Evolutionary conservation across 2,113 vertebrate genomes (phyloP), one percentile per base, ranked within the genome.

Genomic region (Gnathonemus echidnorhynchus): DNA sequence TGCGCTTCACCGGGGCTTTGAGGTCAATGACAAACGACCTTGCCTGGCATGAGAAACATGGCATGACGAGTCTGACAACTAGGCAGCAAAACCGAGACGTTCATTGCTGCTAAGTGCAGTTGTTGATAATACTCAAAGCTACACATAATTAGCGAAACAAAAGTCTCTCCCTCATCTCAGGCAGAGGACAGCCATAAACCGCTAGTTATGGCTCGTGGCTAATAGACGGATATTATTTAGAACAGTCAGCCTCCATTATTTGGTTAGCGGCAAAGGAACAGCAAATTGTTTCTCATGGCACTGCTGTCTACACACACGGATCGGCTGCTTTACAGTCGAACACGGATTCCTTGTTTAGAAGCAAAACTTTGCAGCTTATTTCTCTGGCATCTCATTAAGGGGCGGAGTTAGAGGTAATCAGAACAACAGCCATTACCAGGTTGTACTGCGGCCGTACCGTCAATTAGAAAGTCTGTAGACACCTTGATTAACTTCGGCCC

Each of bases 401-500:
- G 19, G 17, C 13, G 19, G 52, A 42, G 19, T 19, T 13, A n/a
- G 35, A 21, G 39, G 10, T 62, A 7, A 88, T 21, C 19, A 15
- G 3, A 19, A 88, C 4, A 15, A 39, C 45, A 21, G n/a, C 10
- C 86, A 53, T 46, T 15, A 86, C 8, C 27, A 48, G 13, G 6
- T 35, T n/a, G 83, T 9, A 31, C 21, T 86, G 27, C 21, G 3
- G 19, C 35, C 4, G 27, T 85, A 6, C 85, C 85, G 24, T 46
- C 53, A 49, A 27, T 49, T 58, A 86, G 83, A 84, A 86, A 62
- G 52, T 17, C 50, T 9, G 66, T 88, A 89, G 88, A 88, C 89
- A 53, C 88, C 84, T 58, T 58, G 89, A 91, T 80, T 56, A 48
- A 89, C 53, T 88, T 45, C 66, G 70, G 86, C 86, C 50, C 50